A percentile compares a stretch with the other conserved stretches of the same genome.
phyloP scores from a whole-genome alignment of 1,140 invertebrate genomes.

The Lanistes nyassanus region DNA sequence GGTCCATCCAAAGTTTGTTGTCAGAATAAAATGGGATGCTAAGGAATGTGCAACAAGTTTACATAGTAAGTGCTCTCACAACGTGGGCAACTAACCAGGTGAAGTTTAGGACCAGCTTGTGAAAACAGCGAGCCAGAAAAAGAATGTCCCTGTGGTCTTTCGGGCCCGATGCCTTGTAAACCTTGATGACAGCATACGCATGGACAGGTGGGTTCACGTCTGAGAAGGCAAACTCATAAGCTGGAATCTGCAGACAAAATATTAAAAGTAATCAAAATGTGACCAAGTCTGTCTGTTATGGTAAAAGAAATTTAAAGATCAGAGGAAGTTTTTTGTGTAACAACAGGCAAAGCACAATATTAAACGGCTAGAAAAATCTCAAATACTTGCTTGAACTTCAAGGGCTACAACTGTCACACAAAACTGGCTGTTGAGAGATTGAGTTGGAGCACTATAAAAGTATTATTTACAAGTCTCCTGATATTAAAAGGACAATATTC shows the following conservation, averaged over 20 bases:
- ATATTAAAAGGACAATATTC: not conserved
- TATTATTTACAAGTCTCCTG: too few relatives aligned
- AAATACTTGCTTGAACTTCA: too few relatives aligned
- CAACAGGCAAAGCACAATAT: too few relatives aligned
- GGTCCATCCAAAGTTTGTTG: not conserved
- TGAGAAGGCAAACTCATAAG: conserved; percentile 68
- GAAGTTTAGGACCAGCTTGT: conserved; percentile 67
- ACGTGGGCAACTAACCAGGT: conserved; percentile 59
- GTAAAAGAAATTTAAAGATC: too few relatives aligned
- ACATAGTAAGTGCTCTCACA: not conserved
- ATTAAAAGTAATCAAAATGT: not conserved
- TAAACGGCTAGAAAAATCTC: too few relatives aligned
- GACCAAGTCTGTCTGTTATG: too few relatives aligned
- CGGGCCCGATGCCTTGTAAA: conserved; percentile 59
- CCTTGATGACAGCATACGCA: conserved; percentile 66
- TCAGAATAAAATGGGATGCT: conserved; percentile 16
- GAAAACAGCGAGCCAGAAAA: conserved; percentile 66
- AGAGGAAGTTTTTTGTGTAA: too few relatives aligned
- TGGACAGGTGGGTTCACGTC: conserved; percentile 69
- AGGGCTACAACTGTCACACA: too few relatives aligned
- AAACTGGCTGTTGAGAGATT: too few relatives aligned
- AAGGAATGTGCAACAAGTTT: not conserved
- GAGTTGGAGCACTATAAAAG: too few relatives aligned
- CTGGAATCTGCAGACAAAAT: conserved; percentile 61
- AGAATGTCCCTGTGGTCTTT: conserved; percentile 52